Percentiles rank a stretch among this genome's conserved stretches.
Evolutionary conservation across 2,888 invertebrate genomes (phyloP).

Genomic region (Rhamnusium bicolor): DNA sequence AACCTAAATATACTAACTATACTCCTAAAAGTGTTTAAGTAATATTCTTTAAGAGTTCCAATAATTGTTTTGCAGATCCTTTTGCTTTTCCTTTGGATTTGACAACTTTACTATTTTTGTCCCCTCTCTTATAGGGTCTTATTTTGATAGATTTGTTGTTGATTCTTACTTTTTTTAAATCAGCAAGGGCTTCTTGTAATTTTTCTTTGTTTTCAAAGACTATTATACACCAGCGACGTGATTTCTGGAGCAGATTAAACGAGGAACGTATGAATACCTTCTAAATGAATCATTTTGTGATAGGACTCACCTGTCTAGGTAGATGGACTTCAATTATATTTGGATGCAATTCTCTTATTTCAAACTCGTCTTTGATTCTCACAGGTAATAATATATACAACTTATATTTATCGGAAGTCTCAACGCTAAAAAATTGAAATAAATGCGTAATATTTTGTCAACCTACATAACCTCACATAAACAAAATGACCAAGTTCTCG

Average conservation of each 20-base stretch:
- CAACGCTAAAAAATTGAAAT: slow-evolving; percentile 47
- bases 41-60: slow-evolving; percentile 42
- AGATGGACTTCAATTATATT: slow-evolving; percentile 60
- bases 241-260: slow-evolving; percentile 55
- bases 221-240: slow-evolving; percentile 62
- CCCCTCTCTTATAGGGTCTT: slow-evolving; percentile 37
- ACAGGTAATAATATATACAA: slow-evolving; percentile 64
- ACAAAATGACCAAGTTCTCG: slow-evolving; percentile 11
- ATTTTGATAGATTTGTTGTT: slow-evolving; percentile 56
- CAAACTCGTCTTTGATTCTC: slow-evolving; percentile 60
- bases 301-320: slow-evolving; percentile 62
- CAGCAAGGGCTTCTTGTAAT: slow-evolving; percentile 47
- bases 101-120: slow-evolving; percentile 20
- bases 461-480: slow-evolving; percentile 36
- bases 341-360: slow-evolving; percentile 63
- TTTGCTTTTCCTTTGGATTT: slow-evolving; percentile 10
- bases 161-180: slow-evolving; percentile 56
- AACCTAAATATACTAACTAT: background rate
- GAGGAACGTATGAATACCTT: background rate
- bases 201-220: slow-evolving; percentile 54
- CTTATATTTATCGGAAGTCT: slow-evolving; percentile 50
- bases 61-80: slow-evolving; percentile 36
- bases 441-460: slow-evolving; percentile 5
- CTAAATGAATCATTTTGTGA: background rate
- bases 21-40: slow-evolving; percentile 22